Percentiles rank a stretch among this genome's conserved stretches.
These are phyloP conservation scores for Drosophila vallismaia DNA, from an alignment of 2,888 invertebrate genomes.

Conservation along the genomic window DNA sequence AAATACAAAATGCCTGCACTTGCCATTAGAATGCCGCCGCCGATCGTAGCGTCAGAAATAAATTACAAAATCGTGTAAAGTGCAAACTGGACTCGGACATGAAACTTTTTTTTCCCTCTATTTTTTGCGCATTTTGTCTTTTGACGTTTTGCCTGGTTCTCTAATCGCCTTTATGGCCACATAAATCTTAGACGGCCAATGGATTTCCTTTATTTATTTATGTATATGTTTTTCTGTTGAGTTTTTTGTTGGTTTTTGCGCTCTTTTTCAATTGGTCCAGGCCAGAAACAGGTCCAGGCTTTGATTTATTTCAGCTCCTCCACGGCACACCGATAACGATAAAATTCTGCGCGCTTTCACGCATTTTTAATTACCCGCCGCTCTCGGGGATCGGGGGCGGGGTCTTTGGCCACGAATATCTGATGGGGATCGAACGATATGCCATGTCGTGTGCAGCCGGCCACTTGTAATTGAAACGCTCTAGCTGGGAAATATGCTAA, in stretches of 20 bases:
- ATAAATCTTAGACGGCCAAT: conserved; percentile 78
- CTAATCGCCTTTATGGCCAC: conserved; percentile 80
- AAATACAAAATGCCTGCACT: conserved; percentile 49
- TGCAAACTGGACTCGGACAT: conserved; percentile 67
- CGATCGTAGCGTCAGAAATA: conserved; percentile 77
- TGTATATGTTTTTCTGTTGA: conserved; percentile 29
- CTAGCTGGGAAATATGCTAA: conserved; percentile 66
- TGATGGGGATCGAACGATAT: conserved; percentile 45
- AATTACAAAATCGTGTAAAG: conserved; percentile 81
- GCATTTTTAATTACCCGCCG: conserved; percentile 65
- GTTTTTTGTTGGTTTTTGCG: conserved; percentile 40
- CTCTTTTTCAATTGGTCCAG: conserved; percentile 28
- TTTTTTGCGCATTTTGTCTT: conserved; percentile 44
- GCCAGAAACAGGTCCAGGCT: conserved; percentile 69
- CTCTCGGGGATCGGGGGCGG: conserved; percentile 5
- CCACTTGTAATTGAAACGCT: conserved; percentile 67
- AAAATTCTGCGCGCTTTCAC: conserved; percentile 69
- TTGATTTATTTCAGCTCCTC: conserved; percentile 76
- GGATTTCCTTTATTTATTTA: conserved; percentile 56
- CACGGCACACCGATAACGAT: conserved; percentile 53
- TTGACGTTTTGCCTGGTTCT: conserved; percentile 68
- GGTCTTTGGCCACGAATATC: conserved; percentile 11
- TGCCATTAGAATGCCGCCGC: conserved; percentile 70
- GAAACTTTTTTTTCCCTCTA: conserved; percentile 11
- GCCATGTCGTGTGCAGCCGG: conserved; percentile 49